Evolutionary conservation across 2,113 vertebrate species (phyloP).

Genomic region (Hemibates koningsi): DNA sequence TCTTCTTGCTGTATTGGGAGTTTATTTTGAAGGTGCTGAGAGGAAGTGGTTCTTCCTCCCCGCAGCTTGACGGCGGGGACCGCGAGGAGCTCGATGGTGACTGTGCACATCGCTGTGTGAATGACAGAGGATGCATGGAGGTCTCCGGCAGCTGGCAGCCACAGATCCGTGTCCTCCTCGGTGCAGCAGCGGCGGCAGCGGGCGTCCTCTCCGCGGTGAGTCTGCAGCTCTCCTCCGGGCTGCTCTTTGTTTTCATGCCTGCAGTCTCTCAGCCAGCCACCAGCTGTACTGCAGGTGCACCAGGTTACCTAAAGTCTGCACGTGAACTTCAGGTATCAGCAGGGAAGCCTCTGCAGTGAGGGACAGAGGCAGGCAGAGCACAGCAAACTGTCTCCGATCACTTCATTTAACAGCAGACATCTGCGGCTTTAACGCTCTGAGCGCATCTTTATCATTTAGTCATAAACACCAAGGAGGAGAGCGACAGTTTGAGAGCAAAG

Average conservation of each 20-base stretch:
- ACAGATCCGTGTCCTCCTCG: not conserved
- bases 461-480: not conserved
- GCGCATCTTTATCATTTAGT: rapidly evolving
- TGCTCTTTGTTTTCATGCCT: not conserved
- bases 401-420: not conserved
- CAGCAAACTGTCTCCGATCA: not conserved
- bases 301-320: slow-evolving; percentile 10
- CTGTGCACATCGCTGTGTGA: not conserved
- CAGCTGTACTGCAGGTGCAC: slow-evolving; percentile 38
- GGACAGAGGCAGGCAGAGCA: not conserved
- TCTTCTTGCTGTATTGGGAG: not conserved
- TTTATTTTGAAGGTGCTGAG: slow-evolving; percentile 24
- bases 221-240: not conserved
- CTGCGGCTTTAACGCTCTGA: not conserved
- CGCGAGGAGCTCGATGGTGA: not conserved
- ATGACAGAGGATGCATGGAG: slow-evolving; percentile 9
- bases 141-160: not conserved
- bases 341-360: slow-evolving; percentile 22
- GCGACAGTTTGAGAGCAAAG: not conserved
- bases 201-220: not conserved
- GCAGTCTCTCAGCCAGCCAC: not conserved
- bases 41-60: not conserved
- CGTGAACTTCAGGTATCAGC: slow-evolving; percentile 40
- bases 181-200: not conserved
- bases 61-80: not conserved